phyloP scores from a whole-genome alignment of 37 sponge, comb jelly and placozoan genomes.

The Ianthella basta region DNA sequence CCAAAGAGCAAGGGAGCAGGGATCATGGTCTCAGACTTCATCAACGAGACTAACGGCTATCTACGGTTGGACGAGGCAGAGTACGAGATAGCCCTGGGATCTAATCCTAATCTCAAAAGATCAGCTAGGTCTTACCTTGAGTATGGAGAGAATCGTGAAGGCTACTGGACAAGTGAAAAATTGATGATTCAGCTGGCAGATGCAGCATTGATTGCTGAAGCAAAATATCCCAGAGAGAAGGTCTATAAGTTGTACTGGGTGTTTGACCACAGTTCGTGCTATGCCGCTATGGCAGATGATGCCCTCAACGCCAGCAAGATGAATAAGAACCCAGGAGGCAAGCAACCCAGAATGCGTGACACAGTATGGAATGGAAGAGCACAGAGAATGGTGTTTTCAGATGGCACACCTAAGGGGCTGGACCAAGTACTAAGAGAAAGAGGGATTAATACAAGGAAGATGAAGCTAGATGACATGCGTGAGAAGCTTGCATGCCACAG shows the following conservation, averaged over 20 bases:
- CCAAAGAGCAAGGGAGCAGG: conserved; percentile 31
- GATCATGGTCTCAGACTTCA: conserved; percentile 36
- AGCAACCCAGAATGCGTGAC: conserved; percentile 30
- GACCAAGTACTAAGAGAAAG: conserved; percentile 19
- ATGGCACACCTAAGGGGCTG: conserved; percentile 29
- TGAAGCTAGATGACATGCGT: conserved; percentile 28
- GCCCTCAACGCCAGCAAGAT: neutral
- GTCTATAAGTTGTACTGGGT: conserved; percentile 30
- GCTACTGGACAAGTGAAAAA: conserved; percentile 33
- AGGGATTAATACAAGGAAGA: conserved; percentile 1
- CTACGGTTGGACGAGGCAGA: conserved; percentile 1
- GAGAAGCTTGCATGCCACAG: conserved; percentile 16
- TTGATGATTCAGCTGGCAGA: conserved; percentile 25
- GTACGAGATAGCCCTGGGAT: neutral
- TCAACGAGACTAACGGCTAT: conserved; percentile 9
- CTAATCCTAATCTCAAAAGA: neutral
- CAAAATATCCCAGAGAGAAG: conserved; percentile 36
- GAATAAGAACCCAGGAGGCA: conserved; percentile 24
- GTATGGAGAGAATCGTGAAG: neutral
- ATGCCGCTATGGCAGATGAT: no score
- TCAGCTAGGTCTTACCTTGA: neutral
- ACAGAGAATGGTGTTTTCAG: neutral
- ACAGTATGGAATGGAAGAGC: conserved; percentile 35
- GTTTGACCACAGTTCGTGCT: no score
- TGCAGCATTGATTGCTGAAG: conserved; percentile 37